Evolutionary conservation across 2,888 invertebrate genomes (phyloP), one percentile per base, ranked within the genome.

Genomic region (Mechanitis messenoides): DNA sequence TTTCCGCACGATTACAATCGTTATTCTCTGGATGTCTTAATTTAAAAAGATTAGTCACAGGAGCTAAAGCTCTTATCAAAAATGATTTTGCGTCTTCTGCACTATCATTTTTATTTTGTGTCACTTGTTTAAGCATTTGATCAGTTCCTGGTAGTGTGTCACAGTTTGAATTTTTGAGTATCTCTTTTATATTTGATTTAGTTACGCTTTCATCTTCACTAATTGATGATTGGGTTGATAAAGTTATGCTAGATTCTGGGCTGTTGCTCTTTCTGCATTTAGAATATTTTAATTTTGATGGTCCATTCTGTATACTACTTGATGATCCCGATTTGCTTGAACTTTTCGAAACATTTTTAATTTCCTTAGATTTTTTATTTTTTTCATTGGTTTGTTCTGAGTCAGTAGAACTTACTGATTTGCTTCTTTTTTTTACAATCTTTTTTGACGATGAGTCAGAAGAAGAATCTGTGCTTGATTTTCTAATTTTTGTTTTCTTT

Each of bases 1-100:
- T 83, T 65, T 90, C 90, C 59, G 79, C 68, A 38, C 83, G 83
- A 66, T 80, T 83, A 62, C 84, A 91, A n/a, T 92, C 92, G 59
- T 76, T 84, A 35, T 84, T 84, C 55, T 92, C 92, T 71, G 92
- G 92, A 64, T 88, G 85, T 75, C 92, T 91, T 63, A 86, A 85
- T 80, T 93, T 94, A 74, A 95, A 95, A 67, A 95, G 90, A 84
- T 93, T 94, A 31, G 95, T 94, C 5, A 95, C 94, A 1, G 94
- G 94, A 56, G 94, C 94, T 71, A 95, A 81, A 54, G 94, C 94
- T 74, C 94, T 84, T 84, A 94, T 93, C 58, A 95, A 85, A 76
- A 94, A 94, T 35, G 93, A 93, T 79, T 94, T 94, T 0, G 94
- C 93, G 72, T 94, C 93, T 75, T 93, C 93, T 1, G 92, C 76